Evolutionary conservation across 2,797 vertebrate genomes (phyloP), one percentile per base, ranked within the genome.

Genomic region (Sylvia borin): DNA sequence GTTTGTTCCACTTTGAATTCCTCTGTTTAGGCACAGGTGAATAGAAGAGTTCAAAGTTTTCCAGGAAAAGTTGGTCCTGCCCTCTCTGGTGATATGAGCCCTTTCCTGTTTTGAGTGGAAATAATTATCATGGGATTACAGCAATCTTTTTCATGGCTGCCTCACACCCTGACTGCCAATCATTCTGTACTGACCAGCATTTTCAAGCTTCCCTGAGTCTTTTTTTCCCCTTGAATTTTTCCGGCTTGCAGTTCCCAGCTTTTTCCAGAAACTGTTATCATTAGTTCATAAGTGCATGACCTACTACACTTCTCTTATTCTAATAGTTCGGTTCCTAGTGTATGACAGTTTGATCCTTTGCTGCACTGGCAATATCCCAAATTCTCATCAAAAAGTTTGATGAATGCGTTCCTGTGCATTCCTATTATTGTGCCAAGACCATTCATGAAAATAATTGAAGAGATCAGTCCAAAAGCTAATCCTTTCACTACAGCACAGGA

Each of bases 321-420:
- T 67, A 36, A 34, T 22, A 72, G 71, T 73, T 95, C 77, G 55
- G 36, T 82, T 94, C 74, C 64, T 82, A 74, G 45, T 65, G 26
- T 87, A 70, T 93, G 96, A 89, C 92, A 92, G 60, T 89, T 89
- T 96, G 77, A 96, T 87, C 84, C 89, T 91, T 82, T 91, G 84
- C 89, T 85, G 74, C 64, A n/a, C 84, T 94, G 95, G 94, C 96
- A 91, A 53, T 22, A 73, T 66, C 92, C 92, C 96, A 95, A 87
- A 92, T 76, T 91, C 71, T 87, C 91, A 92, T 96, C 64, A 87
- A 64, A 87, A 92, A 60, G 8, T 86, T 87, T 96, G 92, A 96
- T 90, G 67, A 87, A 95, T 92, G 67, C 5, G 1, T 94, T 95
- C 86, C 81, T 95, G 66, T 85, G 81, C 86, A 38, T 87, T 95